Evolutionary conservation across 2,888 invertebrate genomes (phyloP).

Genomic region (Ditula angustiorana): DNA sequence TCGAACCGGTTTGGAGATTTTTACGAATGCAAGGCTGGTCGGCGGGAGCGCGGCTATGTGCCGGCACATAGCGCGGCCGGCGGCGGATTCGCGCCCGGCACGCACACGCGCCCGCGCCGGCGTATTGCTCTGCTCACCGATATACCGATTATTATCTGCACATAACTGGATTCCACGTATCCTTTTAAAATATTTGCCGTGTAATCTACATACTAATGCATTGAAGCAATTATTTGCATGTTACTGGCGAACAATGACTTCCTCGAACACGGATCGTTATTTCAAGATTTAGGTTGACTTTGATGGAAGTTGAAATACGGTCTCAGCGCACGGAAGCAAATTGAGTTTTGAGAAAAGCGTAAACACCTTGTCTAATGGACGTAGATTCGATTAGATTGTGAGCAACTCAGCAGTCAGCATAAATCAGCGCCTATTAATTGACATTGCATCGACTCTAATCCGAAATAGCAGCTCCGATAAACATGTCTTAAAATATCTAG

Average conservation of each 20-base stretch:
- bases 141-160: slow-evolving; percentile 72
- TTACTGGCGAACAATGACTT: slow-evolving; percentile 61
- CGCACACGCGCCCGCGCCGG: slow-evolving; percentile 60
- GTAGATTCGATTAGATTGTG: slow-evolving; percentile 56
- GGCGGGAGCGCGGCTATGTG: slow-evolving; percentile 63
- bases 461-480: slow-evolving; percentile 63
- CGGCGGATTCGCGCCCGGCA: slow-evolving; percentile 77
- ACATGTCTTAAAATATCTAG: slow-evolving; percentile 57
- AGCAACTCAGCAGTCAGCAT: slow-evolving; percentile 41
- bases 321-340: slow-evolving; percentile 43
- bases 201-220: slow-evolving; percentile 58
- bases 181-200: slow-evolving; percentile 72
- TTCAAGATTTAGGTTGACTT: slow-evolving; percentile 66
- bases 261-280: slow-evolving; percentile 66
- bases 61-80: slow-evolving; percentile 78
- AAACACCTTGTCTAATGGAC: slow-evolving; percentile 62
- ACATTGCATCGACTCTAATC: slow-evolving; percentile 60
- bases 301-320: slow-evolving; percentile 60
- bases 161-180: slow-evolving; percentile 74
- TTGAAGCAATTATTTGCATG: slow-evolving; percentile 66
- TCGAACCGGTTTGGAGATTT: slow-evolving; percentile 85
- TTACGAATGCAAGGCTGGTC: slow-evolving; percentile 85
- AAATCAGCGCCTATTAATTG: slow-evolving; percentile 57
- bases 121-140: slow-evolving; percentile 36
- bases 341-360: slow-evolving; percentile 54